phyloP scores from a whole-genome alignment of 2,888 invertebrate species.

The Mesorhabditis spiculigera region DNA sequence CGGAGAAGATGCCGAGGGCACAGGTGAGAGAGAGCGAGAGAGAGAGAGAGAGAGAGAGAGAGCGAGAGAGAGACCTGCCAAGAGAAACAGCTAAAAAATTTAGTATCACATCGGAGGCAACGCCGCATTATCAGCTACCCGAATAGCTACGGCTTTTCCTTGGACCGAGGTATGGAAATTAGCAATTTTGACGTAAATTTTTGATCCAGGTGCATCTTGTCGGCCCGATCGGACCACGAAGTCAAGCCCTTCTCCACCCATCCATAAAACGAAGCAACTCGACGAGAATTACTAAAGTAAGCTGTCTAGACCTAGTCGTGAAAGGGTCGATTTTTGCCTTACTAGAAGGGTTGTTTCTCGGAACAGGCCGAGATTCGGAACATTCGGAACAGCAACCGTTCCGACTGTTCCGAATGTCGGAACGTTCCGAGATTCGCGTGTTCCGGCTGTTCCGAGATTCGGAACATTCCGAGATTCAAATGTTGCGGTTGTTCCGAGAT shows the following conservation, averaged over 20 bases:
- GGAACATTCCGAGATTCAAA: too few relatives aligned
- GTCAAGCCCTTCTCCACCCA: conserved; percentile 59
- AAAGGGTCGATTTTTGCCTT: too few relatives aligned
- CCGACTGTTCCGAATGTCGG: too few relatives aligned
- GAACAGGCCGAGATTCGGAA: too few relatives aligned
- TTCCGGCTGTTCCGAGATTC: too few relatives aligned
- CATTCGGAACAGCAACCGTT: too few relatives aligned
- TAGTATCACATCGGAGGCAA: conserved; percentile 62
- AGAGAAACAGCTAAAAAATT: neutral
- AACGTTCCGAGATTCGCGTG: too few relatives aligned
- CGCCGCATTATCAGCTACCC: conserved; percentile 61
- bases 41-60: too few relatives aligned
- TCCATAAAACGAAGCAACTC: conserved; percentile 58
- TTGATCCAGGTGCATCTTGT: conserved; percentile 60
- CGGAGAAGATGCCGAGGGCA: conserved; percentile 32
- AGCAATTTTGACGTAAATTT: conserved; percentile 2
- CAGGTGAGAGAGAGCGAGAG: conserved; percentile 25
- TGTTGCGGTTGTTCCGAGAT: too few relatives aligned
- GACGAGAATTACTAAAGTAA: conserved; percentile 45
- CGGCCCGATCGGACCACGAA: conserved; percentile 62
- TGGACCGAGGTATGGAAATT: conserved; percentile 53
- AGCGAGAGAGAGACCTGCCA: too few relatives aligned
- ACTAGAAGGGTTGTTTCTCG: too few relatives aligned
- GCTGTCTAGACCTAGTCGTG: too few relatives aligned
- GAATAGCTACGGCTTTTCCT: conserved; percentile 59